Percentiles rank a stretch among this genome's conserved stretches.
Conservation (phyloP, 2,888 invertebrate species). For the Orthosia cruda region DNA sequence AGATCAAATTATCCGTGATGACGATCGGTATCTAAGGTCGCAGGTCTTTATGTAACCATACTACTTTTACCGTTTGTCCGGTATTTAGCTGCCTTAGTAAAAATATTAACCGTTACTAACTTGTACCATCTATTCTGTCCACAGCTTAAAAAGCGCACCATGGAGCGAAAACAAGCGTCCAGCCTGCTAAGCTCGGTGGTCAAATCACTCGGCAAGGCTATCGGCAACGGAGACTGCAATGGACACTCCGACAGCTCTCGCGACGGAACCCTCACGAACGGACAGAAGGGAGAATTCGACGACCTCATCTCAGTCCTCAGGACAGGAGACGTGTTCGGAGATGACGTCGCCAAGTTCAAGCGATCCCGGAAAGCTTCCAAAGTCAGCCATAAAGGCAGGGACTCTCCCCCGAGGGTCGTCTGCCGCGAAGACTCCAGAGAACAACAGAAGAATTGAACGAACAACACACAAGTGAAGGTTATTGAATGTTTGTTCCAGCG, state of each 20-base stretch:
- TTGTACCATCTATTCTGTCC: constrained; percentile 36
- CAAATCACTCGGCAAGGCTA: constrained; percentile 93
- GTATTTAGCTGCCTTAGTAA: too few species aligned
- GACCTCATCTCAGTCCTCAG: constrained; percentile 98
- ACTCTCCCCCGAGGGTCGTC: constrained; percentile 86
- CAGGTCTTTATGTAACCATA: too few species aligned
- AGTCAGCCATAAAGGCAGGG: constrained; percentile 85
- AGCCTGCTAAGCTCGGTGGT: constrained; percentile 95
- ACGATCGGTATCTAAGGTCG: too few species aligned
- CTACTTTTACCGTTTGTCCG: too few species aligned
- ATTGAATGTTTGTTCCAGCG: constrained; percentile 67
- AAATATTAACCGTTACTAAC: not conserved
- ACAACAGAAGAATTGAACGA: constrained; percentile 86
- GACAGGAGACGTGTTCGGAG: constrained; percentile 98
- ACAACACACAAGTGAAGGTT: constrained; percentile 56
- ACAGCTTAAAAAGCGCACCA: constrained; percentile 96
- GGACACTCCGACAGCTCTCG: constrained; percentile 86
- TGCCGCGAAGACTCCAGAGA: constrained; percentile 90
- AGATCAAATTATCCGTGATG: too few species aligned
- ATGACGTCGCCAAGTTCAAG: constrained; percentile 98
- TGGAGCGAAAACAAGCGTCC: constrained; percentile 96
- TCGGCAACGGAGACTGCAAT: constrained; percentile 91
- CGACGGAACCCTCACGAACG: constrained; percentile 84
- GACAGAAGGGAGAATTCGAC: constrained; percentile 97
- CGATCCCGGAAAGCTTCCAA: constrained; percentile 89